Evolutionary conservation across 1,140 invertebrate species (phyloP), one percentile per base, ranked within the genome.

Genomic region (Zaprionus camerounensis): DNA sequence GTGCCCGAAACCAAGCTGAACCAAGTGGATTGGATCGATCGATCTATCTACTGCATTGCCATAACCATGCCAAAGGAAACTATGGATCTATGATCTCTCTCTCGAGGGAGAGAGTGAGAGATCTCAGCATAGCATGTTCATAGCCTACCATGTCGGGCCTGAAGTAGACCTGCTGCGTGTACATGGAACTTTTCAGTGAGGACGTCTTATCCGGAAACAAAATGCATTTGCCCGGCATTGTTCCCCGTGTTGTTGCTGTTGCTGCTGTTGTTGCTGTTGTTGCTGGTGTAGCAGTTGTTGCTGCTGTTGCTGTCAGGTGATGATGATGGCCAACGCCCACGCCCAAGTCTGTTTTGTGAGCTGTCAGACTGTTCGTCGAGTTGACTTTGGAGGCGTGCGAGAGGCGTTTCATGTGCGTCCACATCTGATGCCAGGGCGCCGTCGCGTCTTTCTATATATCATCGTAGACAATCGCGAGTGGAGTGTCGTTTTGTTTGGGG

Each of bases 301-400:
- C 55, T 24, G 65, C 74, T 65, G 68, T 31, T 44, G 76, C 72
- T 77, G 78, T 78, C 76, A 76, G 79, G 61, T 82, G 80, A 53
- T 74, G 78, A 71, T 76, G 78, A 68, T 76, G 76, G 62, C 84
- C 83, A 77, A 78, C 84, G 68, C 80, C 79, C 77, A 86, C 73
- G 78, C 80, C 77, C 78, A 86, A 69, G 78, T 92, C 91, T 56
- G 91, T 92, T 83, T 92, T 92, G 72, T 91, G 87, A 26, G 87
- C 81, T 58, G 91, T 92, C 79, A 92, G 76, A 56, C 88, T 92
- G 78, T 62, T 92, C 58, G 91, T 92, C 26, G 91, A 92, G 74
- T 92, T 92, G 62, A 92, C 91, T 91, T 92, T 92, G 58, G 88
- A 92, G 82, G 87, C 85, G 78, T 92, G 91, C 56, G 91, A 92